These are phyloP conservation scores for Synanthedon vespiformis DNA, from an alignment of 2,888 invertebrate genomes.

Conservation along the genomic window DNA sequence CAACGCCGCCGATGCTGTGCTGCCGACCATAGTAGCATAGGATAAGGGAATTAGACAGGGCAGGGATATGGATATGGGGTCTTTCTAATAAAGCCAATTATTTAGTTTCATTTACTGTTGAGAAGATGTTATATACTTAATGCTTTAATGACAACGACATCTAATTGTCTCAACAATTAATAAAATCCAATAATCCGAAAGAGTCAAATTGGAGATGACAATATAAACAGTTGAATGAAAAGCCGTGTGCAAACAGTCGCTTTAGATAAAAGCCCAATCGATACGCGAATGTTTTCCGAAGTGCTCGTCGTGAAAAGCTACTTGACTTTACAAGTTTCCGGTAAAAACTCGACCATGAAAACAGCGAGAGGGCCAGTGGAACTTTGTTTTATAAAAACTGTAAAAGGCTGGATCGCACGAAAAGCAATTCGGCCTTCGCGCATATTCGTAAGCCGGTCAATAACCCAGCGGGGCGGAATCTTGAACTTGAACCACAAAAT, in stretches of 20 bases:
- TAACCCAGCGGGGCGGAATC: slow-evolving; percentile 44
- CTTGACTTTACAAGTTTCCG: neutral
- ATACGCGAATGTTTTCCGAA: slow-evolving; percentile 19
- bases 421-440: slow-evolving; percentile 13
- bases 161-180: too few species aligned
- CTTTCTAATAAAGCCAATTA: too few species aligned
- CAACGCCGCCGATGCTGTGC: too few species aligned
- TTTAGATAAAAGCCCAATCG: slow-evolving; percentile 43
- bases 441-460: slow-evolving; percentile 50
- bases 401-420: neutral
- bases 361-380: neutral
- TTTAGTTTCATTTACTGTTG: too few species aligned
- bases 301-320: neutral
- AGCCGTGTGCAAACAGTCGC: slow-evolving; percentile 39
- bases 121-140: too few species aligned
- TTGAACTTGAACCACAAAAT: slow-evolving; percentile 61
- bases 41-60: neutral
- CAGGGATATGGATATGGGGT: too few species aligned
- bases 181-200: too few species aligned
- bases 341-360: neutral
- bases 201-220: slow-evolving; percentile 22
- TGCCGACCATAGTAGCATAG: too few species aligned
- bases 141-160: too few species aligned
- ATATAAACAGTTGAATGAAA: slow-evolving; percentile 37
- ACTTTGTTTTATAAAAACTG: neutral